Conservation (phyloP, 2,113 vertebrate species). For the Muscicapa adusta region DNA sequence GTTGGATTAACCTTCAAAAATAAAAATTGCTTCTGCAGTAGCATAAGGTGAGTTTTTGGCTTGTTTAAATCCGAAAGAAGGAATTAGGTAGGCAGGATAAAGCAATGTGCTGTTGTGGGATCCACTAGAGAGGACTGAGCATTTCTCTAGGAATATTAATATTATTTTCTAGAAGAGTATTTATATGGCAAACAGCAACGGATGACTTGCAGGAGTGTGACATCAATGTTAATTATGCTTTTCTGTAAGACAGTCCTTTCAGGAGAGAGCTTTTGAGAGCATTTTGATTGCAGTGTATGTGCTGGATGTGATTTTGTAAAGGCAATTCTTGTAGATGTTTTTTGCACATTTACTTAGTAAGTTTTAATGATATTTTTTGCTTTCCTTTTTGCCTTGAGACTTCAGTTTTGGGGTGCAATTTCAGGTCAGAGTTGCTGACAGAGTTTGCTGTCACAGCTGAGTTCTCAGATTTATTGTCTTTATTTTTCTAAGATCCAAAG, state of each 20-base stretch:
- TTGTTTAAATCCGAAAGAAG: slow-evolving; percentile 51
- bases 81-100: slow-evolving; percentile 33
- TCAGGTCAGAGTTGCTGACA: neutral
- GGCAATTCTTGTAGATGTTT: neutral
- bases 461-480: neutral
- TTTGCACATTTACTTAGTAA: neutral
- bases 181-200: slow-evolving; percentile 5
- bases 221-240: slow-evolving; percentile 36
- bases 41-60: slow-evolving; percentile 77
- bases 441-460: neutral
- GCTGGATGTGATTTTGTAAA: neutral
- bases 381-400: neutral
- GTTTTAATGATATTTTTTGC: neutral
- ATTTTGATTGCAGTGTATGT: neutral
- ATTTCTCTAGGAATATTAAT: slow-evolving; percentile 14
- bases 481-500: neutral
- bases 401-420: neutral
- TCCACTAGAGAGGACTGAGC: neutral
- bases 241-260: slow-evolving; percentile 23
- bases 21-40: slow-evolving; percentile 76
- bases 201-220: slow-evolving; percentile 56
- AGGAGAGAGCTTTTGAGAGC: neutral
- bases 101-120: neutral
- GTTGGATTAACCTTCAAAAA: slow-evolving; percentile 83
- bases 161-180: slow-evolving; percentile 3